These are phyloP conservation scores for Drosophila guanche DNA, from an alignment of 1,140 invertebrate species.

Conservation along the genomic window DNA sequence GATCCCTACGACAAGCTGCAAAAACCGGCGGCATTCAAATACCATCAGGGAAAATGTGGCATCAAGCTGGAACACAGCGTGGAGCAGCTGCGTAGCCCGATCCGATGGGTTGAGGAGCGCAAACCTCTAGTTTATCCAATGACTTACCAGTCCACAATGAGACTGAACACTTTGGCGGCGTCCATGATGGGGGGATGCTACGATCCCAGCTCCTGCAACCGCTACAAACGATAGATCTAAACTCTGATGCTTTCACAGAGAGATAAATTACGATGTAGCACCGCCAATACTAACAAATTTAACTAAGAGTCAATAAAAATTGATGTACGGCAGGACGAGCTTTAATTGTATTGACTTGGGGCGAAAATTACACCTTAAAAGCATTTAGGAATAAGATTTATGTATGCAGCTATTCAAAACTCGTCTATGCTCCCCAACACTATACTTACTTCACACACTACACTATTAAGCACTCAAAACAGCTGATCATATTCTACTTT, in stretches of 20 bases:
- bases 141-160: conserved; percentile 31
- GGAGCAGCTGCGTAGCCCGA: conserved; percentile 40
- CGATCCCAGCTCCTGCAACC: conserved; percentile 9
- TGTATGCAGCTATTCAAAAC: too few relatives aligned
- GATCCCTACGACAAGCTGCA: conserved; percentile 66
- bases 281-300: too few relatives aligned
- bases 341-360: too few relatives aligned
- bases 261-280: neutral
- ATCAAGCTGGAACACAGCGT: conserved; percentile 47
- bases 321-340: too few relatives aligned
- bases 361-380: too few relatives aligned
- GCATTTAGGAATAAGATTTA: too few relatives aligned
- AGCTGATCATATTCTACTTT: neutral
- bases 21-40: conserved; percentile 44
- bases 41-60: conserved; percentile 54
- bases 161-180: conserved; percentile 32
- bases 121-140: conserved; percentile 47
- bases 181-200: conserved; percentile 35
- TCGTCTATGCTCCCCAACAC: too few relatives aligned
- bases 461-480: too few relatives aligned
- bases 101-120: conserved; percentile 23
- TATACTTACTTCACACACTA: too few relatives aligned
- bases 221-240: conserved; percentile 55
- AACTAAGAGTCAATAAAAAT: too few relatives aligned
- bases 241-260: neutral